Evolutionary conservation across 2,797 vertebrate species (phyloP).

Genomic region (Coilia nasus): DNA sequence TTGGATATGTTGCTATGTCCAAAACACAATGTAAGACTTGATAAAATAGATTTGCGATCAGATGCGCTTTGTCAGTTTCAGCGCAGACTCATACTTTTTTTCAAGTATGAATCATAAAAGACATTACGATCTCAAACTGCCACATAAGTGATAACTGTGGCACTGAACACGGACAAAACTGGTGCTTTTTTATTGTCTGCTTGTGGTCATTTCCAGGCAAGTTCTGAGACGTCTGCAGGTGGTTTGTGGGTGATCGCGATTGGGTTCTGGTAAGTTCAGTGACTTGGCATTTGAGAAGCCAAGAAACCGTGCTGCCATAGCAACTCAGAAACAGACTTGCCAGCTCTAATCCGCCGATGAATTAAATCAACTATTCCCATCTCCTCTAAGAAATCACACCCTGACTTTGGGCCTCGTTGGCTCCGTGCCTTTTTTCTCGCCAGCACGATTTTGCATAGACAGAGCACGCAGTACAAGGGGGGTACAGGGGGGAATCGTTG

Average conservation of each 20-base stretch:
- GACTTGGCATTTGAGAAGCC: background rate
- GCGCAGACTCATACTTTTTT: no score
- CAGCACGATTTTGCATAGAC: background rate
- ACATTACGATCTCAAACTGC: no score
- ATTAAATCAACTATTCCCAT: constrained; percentile 2
- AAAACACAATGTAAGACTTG: no score
- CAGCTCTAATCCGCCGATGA: background rate
- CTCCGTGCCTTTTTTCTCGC: background rate
- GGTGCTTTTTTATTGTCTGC: background rate
- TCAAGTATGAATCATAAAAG: no score
- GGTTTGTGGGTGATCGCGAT: background rate
- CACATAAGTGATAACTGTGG: background rate
- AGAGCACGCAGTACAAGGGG: background rate
- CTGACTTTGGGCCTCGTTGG: background rate
- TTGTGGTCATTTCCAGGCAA: background rate
- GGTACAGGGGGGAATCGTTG: background rate
- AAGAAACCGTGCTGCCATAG: constrained; percentile 16
- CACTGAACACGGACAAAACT: background rate
- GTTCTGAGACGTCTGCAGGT: background rate
- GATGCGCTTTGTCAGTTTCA: no score
- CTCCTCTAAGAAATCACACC: background rate
- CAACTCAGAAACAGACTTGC: constrained; percentile 11
- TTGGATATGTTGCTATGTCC: no score
- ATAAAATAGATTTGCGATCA: no score
- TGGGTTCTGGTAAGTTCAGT: background rate